phyloP scores from a whole-genome alignment of 1,140 invertebrate species.

The Bombus pascuorum region DNA sequence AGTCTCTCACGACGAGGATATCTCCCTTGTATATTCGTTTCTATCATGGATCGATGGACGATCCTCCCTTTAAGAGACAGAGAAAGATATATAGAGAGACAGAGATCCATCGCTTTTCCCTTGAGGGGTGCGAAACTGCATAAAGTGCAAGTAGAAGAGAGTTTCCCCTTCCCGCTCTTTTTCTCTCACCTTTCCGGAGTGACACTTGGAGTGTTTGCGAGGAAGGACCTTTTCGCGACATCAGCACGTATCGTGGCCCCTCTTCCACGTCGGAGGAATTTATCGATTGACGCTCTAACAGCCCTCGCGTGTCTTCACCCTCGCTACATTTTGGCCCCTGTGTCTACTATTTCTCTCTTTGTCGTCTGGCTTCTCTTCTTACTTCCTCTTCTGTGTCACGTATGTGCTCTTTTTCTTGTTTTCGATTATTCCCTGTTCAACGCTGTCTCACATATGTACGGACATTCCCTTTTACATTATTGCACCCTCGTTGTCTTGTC shows the following conservation, averaged over 20 bases:
- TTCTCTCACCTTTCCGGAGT: constrained; percentile 45
- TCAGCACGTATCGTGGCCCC: constrained; percentile 68
- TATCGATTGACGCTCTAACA: constrained; percentile 76
- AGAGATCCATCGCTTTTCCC: background rate
- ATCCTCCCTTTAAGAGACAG: constrained; percentile 27
- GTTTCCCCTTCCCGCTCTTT: constrained; percentile 8
- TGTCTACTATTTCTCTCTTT: constrained; percentile 39
- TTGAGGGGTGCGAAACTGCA: constrained; percentile 39
- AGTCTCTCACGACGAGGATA: constrained; percentile 44
- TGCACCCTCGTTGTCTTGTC: background rate
- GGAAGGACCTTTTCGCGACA: constrained; percentile 60
- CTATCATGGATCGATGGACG: constrained; percentile 36
- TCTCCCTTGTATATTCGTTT: background rate
- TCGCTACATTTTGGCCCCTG: constrained; percentile 40
- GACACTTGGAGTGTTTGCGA: constrained; percentile 47
- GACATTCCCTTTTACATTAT: background rate
- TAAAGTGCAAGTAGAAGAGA: constrained; percentile 38
- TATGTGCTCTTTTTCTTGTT: background rate
- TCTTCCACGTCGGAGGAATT: constrained; percentile 68
- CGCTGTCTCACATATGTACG: background rate
- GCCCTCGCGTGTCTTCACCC: constrained; percentile 61
- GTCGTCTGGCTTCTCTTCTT: constrained; percentile 33
- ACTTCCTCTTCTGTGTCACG: background rate
- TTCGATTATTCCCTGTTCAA: background rate
- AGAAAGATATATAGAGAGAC: background rate